A percentile compares a stretch with the other conserved stretches of the same genome.
Evolutionary conservation across 1,140 invertebrate genomes (phyloP).

Genomic region (Antheraea pernyi): DNA sequence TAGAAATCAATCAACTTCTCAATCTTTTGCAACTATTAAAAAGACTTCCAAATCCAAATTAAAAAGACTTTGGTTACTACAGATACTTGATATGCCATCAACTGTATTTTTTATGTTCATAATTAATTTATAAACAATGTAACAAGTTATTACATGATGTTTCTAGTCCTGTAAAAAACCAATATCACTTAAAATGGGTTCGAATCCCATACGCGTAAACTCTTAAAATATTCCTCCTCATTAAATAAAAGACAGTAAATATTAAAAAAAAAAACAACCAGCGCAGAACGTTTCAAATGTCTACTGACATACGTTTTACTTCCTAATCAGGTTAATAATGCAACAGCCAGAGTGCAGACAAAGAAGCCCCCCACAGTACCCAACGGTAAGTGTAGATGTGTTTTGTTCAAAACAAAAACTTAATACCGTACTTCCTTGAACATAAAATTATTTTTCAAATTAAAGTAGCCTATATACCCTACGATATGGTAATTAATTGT

Average conservation of each 20-base stretch:
- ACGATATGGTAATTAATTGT: neutral
- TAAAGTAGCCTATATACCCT: neutral
- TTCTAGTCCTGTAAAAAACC: neutral
- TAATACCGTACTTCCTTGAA: neutral
- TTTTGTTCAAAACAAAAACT: conserved; percentile 1
- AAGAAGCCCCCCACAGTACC: conserved; percentile 97
- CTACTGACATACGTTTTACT: conserved; percentile 51
- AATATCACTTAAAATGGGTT: neutral
- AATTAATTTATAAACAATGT: neutral
- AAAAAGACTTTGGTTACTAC: neutral
- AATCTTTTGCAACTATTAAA: neutral
- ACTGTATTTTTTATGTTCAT: conserved; percentile 29
- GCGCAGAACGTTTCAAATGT: conserved; percentile 13
- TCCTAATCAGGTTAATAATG: conserved; percentile 94
- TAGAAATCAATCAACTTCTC: neutral
- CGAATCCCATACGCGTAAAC: neutral
- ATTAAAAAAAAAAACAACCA: neutral
- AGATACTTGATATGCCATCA: conserved; percentile 36
- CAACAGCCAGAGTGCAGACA: conserved; percentile 97
- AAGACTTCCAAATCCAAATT: too few species aligned
- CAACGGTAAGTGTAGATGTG: conserved; percentile 87
- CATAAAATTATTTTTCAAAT: neutral
- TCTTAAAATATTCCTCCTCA: conserved; percentile 6
- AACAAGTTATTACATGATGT: neutral
- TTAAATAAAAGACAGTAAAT: conserved; percentile 31